A percentile compares a stretch with the other conserved stretches of the same genome.
These are phyloP conservation scores for Yponomeuta cagnagella DNA, from an alignment of 2,888 invertebrate species.

Conservation along the genomic window DNA sequence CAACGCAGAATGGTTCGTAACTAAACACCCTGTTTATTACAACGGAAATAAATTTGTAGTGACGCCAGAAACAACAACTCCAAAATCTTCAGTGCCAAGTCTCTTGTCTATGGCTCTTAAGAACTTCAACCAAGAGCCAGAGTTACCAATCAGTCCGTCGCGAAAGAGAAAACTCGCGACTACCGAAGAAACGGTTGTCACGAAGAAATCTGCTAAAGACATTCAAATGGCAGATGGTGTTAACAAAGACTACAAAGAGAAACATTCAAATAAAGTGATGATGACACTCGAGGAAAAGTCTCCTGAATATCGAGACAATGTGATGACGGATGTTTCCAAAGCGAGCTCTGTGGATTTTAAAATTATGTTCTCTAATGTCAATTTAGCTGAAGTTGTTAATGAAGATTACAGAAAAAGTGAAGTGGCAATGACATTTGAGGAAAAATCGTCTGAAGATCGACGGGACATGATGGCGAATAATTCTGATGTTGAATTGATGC, in stretches of 20 bases:
- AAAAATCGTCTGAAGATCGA: no score
- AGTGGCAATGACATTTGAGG: no score
- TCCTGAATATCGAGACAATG: no score
- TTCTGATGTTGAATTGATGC: no score
- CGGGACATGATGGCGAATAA: no score
- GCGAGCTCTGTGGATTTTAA: no score
- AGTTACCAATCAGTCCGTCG: neutral
- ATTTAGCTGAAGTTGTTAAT: no score
- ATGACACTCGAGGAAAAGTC: no score
- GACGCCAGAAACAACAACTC: constrained; percentile 21
- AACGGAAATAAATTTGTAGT: constrained; percentile 22
- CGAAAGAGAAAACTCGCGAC: neutral
- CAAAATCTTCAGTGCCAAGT: constrained; percentile 16
- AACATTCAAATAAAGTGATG: no score
- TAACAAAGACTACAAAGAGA: neutral
- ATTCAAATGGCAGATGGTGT: neutral
- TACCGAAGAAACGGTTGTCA: neutral
- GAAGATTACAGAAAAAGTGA: no score
- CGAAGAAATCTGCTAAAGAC: neutral
- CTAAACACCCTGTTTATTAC: constrained; percentile 21
- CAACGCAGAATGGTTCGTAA: constrained; percentile 27
- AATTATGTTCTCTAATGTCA: no score
- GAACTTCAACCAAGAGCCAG: constrained; percentile 21
- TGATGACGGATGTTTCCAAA: no score
- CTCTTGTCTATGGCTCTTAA: constrained; percentile 22